A percentile compares a stretch with the other conserved stretches of the same genome.
Evolutionary conservation across 2,113 vertebrate genomes (phyloP).

Genomic region (Serilophus lunatus): DNA sequence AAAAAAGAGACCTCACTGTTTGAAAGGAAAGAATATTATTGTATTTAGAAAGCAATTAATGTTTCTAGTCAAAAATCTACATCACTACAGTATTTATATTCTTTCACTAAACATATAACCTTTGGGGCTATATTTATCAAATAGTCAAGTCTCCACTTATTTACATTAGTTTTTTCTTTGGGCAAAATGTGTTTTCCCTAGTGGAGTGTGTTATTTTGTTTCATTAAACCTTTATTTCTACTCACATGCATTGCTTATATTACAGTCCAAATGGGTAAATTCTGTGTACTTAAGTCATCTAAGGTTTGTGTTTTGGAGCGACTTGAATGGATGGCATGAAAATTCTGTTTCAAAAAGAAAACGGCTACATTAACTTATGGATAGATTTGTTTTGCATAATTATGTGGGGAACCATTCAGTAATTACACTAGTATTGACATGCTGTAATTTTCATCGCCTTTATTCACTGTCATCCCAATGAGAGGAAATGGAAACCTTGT

Average conservation of each 20-base stretch:
- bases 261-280: constrained; percentile 17
- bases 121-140: constrained; percentile 52
- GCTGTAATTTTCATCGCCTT: constrained; percentile 39
- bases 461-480: constrained; percentile 37
- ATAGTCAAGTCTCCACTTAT: constrained; percentile 45
- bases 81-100: constrained; percentile 32
- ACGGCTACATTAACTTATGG: constrained; percentile 50
- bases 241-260: not conserved
- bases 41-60: constrained; percentile 58
- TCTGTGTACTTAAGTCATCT: not conserved
- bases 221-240: constrained; percentile 53
- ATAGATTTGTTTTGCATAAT: constrained; percentile 51
- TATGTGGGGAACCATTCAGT: constrained; percentile 39
- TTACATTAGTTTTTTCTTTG: constrained; percentile 41
- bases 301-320: constrained; percentile 36
- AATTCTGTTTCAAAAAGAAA: constrained; percentile 49
- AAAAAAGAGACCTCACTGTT: constrained; percentile 39
- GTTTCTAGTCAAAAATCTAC: constrained; percentile 31
- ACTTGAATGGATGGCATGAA: constrained; percentile 24
- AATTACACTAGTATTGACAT: constrained; percentile 48
- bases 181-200: constrained; percentile 48
- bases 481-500: constrained; percentile 23
- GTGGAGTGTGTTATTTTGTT: constrained; percentile 48
- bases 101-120: constrained; percentile 5
- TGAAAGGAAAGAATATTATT: constrained; percentile 31